A percentile compares a stretch with the other conserved stretches of the same genome.
These are phyloP conservation scores for Bombus haemorrhoidalis DNA, from an alignment of 1,140 invertebrate species.

Conservation along the genomic window DNA sequence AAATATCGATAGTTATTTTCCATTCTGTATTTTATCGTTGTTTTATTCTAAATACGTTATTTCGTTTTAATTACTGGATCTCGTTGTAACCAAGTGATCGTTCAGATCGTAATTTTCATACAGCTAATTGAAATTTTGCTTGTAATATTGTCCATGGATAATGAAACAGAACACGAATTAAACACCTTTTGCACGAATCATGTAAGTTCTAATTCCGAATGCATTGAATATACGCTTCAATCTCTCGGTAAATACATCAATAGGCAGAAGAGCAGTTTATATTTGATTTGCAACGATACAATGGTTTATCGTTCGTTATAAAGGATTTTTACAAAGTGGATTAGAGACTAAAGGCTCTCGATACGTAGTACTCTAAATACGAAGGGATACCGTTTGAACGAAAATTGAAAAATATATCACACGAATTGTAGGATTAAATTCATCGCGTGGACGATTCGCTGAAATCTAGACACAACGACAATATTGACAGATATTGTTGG, in stretches of 20 bases:
- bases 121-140: too few relatives aligned
- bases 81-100: too few relatives aligned
- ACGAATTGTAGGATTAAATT: slow-evolving; percentile 13
- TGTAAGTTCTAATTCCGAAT: background rate
- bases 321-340: background rate
- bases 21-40: too few relatives aligned
- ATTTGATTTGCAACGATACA: background rate
- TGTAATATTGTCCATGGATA: too few relatives aligned
- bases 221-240: background rate
- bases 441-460: background rate
- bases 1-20: too few relatives aligned
- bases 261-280: background rate
- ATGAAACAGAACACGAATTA: too few relatives aligned
- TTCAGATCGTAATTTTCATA: too few relatives aligned
- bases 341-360: background rate
- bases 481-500: slow-evolving; percentile 15
- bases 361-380: background rate
- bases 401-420: slow-evolving; percentile 15
- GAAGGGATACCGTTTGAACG: background rate
- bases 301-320: background rate
- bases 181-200: background rate
- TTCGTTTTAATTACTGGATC: too few relatives aligned
- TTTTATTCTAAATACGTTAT: too few relatives aligned
- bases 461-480: slow-evolving; percentile 15
- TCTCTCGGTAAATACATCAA: background rate